Base-by-base conservation (phyloP, 2,888 invertebrate genomes). In the Melanotus villosus region DNA sequence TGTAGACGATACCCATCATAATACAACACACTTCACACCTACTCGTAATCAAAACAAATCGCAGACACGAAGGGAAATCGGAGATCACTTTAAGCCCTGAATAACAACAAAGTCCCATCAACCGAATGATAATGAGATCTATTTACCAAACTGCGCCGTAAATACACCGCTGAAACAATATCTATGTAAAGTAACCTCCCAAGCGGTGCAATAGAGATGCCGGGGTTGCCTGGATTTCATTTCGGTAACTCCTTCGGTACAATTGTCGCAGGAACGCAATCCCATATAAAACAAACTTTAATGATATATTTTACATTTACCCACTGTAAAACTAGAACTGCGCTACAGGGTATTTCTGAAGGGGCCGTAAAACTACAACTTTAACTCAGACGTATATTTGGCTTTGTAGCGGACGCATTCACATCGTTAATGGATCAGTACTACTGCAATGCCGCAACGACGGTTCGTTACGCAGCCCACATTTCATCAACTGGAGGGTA, bases 401-500 rank as follows among this genome's bases (percentile, higher is more conserved):
- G 36, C 50, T 63, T 63, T 65, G 50, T 50, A 21, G 50, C 26
- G 12, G 69, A 68, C 68, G 63, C 26, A 62, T 62, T 59, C 73
- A 67, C 65, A 72, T 74, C 69, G 78, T 77, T 79, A 80, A 80
- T 79, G 77, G 77, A 76, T 76, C 77, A 74, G 70, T 47, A 54
- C 26, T 75, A 76, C 77, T 77, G 77, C 78, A 79, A 66, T 79
- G 78, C 78, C 77, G 79, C 77, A 79, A 75, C 75, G 72, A 64
- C 64, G 73, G 76, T 75, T 76, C 77, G 78, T 80, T 78, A 80
- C 77, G 74, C 76, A 74, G 77, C 76, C 78, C 74, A 80, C 80
- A 80, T 79, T 81, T 81, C 80, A 81, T 80, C 78, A 79, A 72
- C 79, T 82, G 81, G 82, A 81, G 79, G 77, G 76, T 72, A 75